Conservation (phyloP, 2,888 invertebrate genomes). For the Nephrotoma flavescens region DNA sequence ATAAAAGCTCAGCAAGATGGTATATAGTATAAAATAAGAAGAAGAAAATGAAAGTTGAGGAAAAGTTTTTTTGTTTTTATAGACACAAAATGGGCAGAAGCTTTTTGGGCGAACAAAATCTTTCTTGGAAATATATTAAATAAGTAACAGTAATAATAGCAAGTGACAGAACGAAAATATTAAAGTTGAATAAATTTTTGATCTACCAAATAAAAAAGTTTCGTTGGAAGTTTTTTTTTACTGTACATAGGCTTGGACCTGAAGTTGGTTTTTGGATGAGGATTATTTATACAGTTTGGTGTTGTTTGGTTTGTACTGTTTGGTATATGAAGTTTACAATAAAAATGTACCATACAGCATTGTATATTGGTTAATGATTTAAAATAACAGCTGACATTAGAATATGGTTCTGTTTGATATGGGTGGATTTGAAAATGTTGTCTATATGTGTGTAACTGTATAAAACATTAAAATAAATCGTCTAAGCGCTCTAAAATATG, state of each 20-base stretch:
- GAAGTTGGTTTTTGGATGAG: too few relatives aligned
- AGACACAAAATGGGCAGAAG: background rate
- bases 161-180: background rate
- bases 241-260: too few relatives aligned
- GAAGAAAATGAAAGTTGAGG: background rate
- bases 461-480: too few relatives aligned
- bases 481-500: too few relatives aligned
- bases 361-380: background rate
- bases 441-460: too few relatives aligned
- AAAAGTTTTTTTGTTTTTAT: background rate
- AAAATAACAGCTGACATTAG: background rate
- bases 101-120: background rate
- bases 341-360: too few relatives aligned
- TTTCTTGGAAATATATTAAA: background rate
- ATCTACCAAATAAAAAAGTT: background rate
- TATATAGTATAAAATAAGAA: too few relatives aligned
- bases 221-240: too few relatives aligned
- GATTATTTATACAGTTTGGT: too few relatives aligned
- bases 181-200: background rate
- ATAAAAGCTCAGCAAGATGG: too few relatives aligned
- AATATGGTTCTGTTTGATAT: background rate
- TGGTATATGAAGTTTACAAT: too few relatives aligned
- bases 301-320: too few relatives aligned
- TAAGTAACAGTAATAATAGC: background rate
- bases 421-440: background rate